Evolutionary conservation across 2,113 vertebrate species (phyloP).

Genomic region (Tinamus guttatus): DNA sequence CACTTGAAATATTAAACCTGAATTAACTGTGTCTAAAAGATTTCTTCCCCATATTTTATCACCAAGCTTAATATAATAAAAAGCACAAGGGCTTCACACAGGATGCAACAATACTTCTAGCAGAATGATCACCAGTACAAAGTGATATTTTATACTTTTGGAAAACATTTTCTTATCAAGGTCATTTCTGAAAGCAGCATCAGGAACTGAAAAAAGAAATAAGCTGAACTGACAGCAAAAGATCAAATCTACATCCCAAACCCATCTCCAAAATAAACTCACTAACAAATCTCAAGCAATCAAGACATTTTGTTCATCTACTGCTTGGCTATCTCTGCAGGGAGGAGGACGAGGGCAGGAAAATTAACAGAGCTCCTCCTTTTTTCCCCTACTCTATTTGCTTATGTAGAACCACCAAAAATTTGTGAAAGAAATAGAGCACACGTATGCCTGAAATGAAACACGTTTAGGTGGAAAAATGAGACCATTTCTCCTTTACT

Average conservation of each 20-base stretch:
- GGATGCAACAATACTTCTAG: neutral
- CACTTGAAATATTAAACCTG: neutral
- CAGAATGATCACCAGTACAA: neutral
- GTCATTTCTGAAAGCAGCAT: neutral
- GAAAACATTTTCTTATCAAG: neutral
- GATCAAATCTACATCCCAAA: neutral
- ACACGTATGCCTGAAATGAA: neutral
- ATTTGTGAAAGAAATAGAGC: neutral
- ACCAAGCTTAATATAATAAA: neutral
- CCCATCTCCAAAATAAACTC: neutral
- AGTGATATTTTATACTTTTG: neutral
- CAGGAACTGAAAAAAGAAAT: neutral
- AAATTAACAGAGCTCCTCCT: neutral
- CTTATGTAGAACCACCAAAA: neutral
- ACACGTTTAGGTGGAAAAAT: neutral
- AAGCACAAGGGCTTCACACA: accelerated
- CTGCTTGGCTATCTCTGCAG: neutral
- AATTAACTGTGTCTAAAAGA: neutral
- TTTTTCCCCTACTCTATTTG: neutral
- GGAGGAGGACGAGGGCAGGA: neutral
- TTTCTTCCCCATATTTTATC: neutral
- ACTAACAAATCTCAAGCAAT: neutral
- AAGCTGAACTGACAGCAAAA: neutral
- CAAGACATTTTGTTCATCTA: neutral
- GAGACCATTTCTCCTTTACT: neutral